These are phyloP conservation scores for Bergia sp. DNA, from an alignment of 92 coral and sea anemone genomes.

Conservation along the genomic window DNA sequence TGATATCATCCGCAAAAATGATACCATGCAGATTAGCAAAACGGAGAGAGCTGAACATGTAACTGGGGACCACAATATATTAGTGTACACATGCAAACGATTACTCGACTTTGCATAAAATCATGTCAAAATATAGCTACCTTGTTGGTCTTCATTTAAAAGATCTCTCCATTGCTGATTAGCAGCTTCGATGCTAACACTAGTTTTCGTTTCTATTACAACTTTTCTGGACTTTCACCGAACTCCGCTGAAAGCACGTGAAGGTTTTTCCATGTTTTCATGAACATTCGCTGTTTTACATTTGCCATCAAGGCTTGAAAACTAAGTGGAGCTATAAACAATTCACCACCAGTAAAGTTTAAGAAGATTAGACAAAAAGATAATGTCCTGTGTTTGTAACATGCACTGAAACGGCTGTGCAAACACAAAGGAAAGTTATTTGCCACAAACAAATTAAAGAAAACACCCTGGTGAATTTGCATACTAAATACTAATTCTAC, in stretches of 20 bases:
- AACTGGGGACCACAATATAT: not conserved
- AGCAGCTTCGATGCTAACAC: not conserved
- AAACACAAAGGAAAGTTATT: conserved; percentile 33
- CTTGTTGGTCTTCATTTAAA: not conserved
- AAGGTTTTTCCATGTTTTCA: not conserved
- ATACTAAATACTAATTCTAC: conserved; percentile 27
- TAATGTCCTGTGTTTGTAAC: conserved; percentile 28
- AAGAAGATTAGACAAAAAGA: conserved; percentile 23
- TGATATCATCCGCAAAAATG: not conserved
- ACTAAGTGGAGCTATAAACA: not conserved
- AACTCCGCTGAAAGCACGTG: conserved; percentile 16
- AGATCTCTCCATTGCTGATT: not conserved
- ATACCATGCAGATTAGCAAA: not conserved
- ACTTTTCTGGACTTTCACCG: not conserved
- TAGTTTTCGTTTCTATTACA: not conserved
- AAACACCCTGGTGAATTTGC: conserved; percentile 34
- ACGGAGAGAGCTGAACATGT: not conserved
- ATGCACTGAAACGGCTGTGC: conserved; percentile 44
- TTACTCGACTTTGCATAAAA: not conserved
- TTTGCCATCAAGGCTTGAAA: conserved; percentile 12
- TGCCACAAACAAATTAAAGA: conserved; percentile 35
- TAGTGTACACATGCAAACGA: conserved; percentile 1
- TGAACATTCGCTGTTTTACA: conserved; percentile 31
- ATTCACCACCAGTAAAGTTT: conserved; percentile 43
- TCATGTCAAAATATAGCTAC: not conserved